Percentiles rank a stretch among this genome's conserved stretches.
Evolutionary conservation across 2,113 vertebrate genomes (phyloP).

Genomic region (Menura novaehollandiae): DNA sequence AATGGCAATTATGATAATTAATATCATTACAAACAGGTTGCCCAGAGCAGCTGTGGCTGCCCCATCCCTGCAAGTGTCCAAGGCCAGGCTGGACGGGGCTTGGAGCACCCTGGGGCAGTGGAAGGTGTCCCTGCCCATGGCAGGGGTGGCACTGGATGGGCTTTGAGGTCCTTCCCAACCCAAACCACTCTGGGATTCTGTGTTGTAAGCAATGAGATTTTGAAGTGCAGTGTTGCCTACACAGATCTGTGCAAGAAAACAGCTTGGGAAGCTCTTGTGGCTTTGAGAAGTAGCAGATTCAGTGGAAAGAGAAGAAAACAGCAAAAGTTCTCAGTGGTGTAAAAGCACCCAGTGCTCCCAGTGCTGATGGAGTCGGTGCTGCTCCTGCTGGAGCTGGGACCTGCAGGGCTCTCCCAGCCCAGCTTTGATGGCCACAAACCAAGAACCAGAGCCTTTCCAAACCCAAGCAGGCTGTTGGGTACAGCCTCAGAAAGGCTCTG

Average conservation of each 20-base stretch:
- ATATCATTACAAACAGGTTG: fast-evolving
- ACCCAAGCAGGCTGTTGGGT: not conserved
- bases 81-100: not conserved
- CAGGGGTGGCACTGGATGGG: not conserved
- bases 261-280: not conserved
- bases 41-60: not conserved
- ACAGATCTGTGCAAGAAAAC: fast-evolving
- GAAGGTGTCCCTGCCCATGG: not conserved
- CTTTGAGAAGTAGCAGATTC: not conserved
- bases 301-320: not conserved
- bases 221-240: fast-evolving
- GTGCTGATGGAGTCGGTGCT: fast-evolving
- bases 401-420: not conserved
- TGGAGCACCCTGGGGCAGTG: not conserved
- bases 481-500: not conserved
- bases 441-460: not conserved
- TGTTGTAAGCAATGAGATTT: fast-evolving
- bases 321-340: not conserved
- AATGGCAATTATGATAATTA: fast-evolving
- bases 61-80: not conserved
- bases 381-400: not conserved
- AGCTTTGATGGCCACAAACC: fast-evolving
- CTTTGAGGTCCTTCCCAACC: fast-evolving
- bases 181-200: not conserved
- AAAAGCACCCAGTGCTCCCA: not conserved